Evolutionary conservation across 2,888 invertebrate species (phyloP).

Genomic region (Aethes cnicana): DNA sequence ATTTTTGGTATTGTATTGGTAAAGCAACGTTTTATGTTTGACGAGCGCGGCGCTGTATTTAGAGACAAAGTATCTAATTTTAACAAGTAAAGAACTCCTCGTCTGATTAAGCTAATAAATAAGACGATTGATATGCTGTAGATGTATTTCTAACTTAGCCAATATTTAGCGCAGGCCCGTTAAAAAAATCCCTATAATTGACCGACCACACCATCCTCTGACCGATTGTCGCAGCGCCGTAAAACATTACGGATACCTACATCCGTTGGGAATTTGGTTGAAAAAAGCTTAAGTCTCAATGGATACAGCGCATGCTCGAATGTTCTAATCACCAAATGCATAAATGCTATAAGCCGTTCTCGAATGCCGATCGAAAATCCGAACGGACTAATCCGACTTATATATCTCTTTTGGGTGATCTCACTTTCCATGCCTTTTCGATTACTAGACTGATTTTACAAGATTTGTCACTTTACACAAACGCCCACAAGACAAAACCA

Average conservation of each 20-base stretch:
- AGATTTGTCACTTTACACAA: conserved; percentile 51
- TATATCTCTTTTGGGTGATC: conserved; percentile 51
- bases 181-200: conserved; percentile 46
- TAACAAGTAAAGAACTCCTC: conserved; percentile 21
- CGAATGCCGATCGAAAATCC: conserved; percentile 42
- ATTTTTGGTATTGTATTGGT: neutral
- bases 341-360: conserved; percentile 60
- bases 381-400: too few relatives aligned
- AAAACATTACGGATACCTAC: conserved; percentile 47
- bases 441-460: conserved; percentile 14
- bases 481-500: conserved; percentile 73
- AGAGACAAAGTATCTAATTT: conserved; percentile 40
- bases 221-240: conserved; percentile 69
- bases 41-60: conserved; percentile 52
- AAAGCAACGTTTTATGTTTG: conserved; percentile 42
- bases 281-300: conserved; percentile 76
- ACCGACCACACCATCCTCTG: conserved; percentile 79
- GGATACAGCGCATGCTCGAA: conserved; percentile 80
- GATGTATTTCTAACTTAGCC: conserved; percentile 4
- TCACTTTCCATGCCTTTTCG: conserved; percentile 54
- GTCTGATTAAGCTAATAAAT: neutral
- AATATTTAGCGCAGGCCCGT: conserved; percentile 50
- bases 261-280: conserved; percentile 51
- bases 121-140: conserved; percentile 3
- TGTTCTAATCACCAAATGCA: conserved; percentile 63